These are phyloP conservation scores for Eulithis testata DNA, from an alignment of 2,888 invertebrate genomes.

Conservation along the genomic window DNA sequence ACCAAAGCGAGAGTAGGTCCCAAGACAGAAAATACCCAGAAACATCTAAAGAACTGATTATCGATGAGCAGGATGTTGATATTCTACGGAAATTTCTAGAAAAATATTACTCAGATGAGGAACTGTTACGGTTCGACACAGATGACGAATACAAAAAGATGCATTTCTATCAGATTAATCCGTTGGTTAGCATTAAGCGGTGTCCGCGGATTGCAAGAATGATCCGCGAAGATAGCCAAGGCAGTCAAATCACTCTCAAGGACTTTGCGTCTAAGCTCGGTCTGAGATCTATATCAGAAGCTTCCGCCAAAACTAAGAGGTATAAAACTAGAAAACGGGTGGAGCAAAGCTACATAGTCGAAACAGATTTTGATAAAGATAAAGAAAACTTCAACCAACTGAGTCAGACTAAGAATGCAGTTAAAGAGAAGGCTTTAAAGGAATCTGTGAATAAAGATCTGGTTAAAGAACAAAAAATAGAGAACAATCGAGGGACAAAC, in stretches of 20 bases:
- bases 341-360: neutral
- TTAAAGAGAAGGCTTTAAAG: neutral
- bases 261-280: conserved; percentile 56
- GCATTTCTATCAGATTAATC: conserved; percentile 59
- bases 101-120: conserved; percentile 11
- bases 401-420: neutral
- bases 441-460: conserved; percentile 1
- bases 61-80: conserved; percentile 28
- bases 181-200: conserved; percentile 55
- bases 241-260: conserved; percentile 29
- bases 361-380: neutral
- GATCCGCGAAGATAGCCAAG: conserved; percentile 28
- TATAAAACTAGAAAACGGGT: conserved; percentile 19
- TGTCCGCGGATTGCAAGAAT: conserved; percentile 45
- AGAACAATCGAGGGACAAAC: neutral
- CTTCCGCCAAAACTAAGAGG: neutral
- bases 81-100: conserved; percentile 26
- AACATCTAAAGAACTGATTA: conserved; percentile 21
- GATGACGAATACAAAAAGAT: conserved; percentile 25
- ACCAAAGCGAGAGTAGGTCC: neutral
- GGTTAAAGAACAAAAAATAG: neutral
- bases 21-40: neutral
- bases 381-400: conserved; percentile 1
- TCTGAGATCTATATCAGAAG: conserved; percentile 44
- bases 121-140: conserved; percentile 23